phyloP scores from a whole-genome alignment of 2,888 invertebrate species.

The Agrochola litura region DNA sequence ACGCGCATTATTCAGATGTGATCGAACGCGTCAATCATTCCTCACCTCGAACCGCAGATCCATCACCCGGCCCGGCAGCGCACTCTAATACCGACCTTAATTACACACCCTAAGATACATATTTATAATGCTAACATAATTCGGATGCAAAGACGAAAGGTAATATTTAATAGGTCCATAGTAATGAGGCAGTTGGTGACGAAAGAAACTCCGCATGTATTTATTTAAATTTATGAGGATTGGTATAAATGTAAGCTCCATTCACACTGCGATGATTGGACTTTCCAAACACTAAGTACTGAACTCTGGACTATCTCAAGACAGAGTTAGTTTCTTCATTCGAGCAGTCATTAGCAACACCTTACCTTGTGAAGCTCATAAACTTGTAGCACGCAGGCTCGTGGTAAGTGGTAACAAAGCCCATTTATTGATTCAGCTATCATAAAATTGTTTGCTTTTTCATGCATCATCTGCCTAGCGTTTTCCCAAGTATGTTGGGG shows the following conservation, averaged over 20 bases:
- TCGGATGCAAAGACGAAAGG: constrained; percentile 67
- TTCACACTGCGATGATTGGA: constrained; percentile 66
- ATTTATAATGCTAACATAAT: constrained; percentile 58
- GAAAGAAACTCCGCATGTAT: constrained; percentile 78
- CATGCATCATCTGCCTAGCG: no score
- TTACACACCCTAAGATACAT: constrained; percentile 52
- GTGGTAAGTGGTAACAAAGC: not conserved
- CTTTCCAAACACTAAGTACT: not conserved
- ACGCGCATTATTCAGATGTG: constrained; percentile 75
- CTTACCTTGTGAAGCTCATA: not conserved
- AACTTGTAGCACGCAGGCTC: not conserved
- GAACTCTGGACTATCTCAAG: not conserved
- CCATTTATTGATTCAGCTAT: not conserved
- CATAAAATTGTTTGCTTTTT: not conserved
- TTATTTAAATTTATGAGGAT: constrained; percentile 85
- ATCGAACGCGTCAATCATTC: constrained; percentile 80
- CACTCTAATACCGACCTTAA: constrained; percentile 63
- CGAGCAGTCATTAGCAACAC: not conserved
- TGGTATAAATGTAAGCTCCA: constrained; percentile 76
- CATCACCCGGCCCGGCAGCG: constrained; percentile 34
- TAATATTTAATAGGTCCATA: constrained; percentile 83
- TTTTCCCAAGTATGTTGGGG: no score
- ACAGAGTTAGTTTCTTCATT: not conserved
- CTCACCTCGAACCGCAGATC: constrained; percentile 72
- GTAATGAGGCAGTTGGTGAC: constrained; percentile 79